phyloP scores from a whole-genome alignment of 2,797 vertebrate species.

The Notolepis coatsorum region DNA sequence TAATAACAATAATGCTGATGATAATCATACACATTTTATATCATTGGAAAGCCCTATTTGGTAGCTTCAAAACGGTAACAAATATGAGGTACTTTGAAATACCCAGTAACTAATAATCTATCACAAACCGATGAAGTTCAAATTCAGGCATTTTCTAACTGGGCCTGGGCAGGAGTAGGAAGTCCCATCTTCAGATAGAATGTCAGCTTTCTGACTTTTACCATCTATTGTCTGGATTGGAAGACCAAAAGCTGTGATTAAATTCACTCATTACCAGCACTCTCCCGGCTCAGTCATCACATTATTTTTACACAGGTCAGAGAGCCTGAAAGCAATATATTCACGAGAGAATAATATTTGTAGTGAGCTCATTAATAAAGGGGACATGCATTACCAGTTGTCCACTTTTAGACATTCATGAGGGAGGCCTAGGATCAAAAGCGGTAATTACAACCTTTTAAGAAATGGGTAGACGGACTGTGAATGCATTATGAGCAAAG shows the following conservation, averaged over 20 bases:
- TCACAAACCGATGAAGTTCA: no score
- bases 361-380: slow-evolving; percentile 60
- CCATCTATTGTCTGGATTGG: neutral
- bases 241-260: slow-evolving; percentile 64
- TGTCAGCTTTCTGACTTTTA: no score
- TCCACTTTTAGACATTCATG: slow-evolving; percentile 58
- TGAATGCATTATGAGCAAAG: neutral
- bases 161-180: no score
- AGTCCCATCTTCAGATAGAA: no score
- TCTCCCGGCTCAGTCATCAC: slow-evolving; percentile 44
- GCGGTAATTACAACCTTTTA: slow-evolving; percentile 47
- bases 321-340: slow-evolving; percentile 63
- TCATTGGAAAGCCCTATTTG: no score
- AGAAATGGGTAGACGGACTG: slow-evolving; percentile 27
- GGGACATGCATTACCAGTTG: slow-evolving; percentile 55
- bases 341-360: slow-evolving; percentile 63
- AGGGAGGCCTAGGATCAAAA: slow-evolving; percentile 63
- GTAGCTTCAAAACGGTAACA: no score
- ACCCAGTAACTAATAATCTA: no score
- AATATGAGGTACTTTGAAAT: no score
- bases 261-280: slow-evolving; percentile 63
- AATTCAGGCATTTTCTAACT: no score
- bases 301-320: slow-evolving; percentile 64
- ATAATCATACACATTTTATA: no score
- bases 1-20: no score